A percentile compares a stretch with the other conserved stretches of the same genome.
Conservation (phyloP, 2,888 invertebrate genomes). For the Sphaerophoria rueppellii region DNA sequence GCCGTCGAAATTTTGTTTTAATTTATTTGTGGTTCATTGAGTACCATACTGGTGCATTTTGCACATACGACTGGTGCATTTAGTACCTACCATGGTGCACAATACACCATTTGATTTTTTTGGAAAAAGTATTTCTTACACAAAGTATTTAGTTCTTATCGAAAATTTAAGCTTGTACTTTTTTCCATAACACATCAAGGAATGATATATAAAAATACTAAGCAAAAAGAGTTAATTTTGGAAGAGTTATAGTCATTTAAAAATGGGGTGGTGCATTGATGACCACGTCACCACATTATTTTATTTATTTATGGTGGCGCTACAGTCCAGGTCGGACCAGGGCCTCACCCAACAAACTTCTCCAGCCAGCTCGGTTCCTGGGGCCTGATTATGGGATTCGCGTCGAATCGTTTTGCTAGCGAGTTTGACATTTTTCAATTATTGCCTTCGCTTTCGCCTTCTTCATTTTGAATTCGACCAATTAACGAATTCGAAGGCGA, state of each 20-base stretch:
- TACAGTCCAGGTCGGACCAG: too few relatives aligned
- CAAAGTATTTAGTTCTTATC: constrained; percentile 15
- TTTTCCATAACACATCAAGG: constrained; percentile 3
- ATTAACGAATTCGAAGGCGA: too few relatives aligned
- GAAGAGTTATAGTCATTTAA: constrained; percentile 13
- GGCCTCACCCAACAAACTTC: too few relatives aligned
- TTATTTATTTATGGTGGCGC: too few relatives aligned
- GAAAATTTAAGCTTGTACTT: constrained; percentile 1
- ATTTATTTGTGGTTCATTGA: constrained; percentile 16
- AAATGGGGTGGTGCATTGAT: constrained; percentile 17
- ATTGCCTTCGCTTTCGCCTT: too few relatives aligned
- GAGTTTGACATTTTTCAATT: too few relatives aligned
- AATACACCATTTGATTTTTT: constrained; percentile 24
- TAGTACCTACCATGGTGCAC: constrained; percentile 21
- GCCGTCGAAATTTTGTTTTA: constrained; percentile 12
- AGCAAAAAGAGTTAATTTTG: constrained; percentile 20
- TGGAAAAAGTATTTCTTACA: constrained; percentile 14
- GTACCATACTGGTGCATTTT: constrained; percentile 18
- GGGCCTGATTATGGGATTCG: too few relatives aligned
- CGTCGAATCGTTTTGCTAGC: too few relatives aligned
- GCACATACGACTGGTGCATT: constrained; percentile 24
- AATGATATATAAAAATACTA: constrained; percentile 12
- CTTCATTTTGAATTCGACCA: too few relatives aligned
- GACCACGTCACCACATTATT: constrained; percentile 16
- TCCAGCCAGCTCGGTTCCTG: too few relatives aligned